These are phyloP conservation scores for Dasyurus viverrinus DNA, from an alignment of 2,113 vertebrate species.

Conservation along the genomic window DNA sequence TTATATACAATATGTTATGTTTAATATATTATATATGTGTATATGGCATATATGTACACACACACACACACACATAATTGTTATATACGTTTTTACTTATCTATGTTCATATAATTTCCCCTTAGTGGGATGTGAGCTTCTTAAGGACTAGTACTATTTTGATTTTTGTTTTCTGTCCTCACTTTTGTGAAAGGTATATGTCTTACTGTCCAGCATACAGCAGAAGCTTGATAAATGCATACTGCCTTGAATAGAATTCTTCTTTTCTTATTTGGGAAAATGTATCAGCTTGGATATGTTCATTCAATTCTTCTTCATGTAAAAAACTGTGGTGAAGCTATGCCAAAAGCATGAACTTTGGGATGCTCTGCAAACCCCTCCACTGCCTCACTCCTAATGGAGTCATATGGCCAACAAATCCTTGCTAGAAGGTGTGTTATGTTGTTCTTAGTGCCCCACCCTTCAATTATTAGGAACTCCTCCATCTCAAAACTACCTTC, in stretches of 20 bases:
- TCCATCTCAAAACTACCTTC: neutral
- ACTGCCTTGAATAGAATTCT: neutral
- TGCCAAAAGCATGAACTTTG: neutral
- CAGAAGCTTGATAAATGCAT: neutral
- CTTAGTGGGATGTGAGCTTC: neutral
- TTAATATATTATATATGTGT: too few relatives aligned
- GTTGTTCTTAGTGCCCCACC: neutral
- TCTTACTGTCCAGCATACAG: neutral
- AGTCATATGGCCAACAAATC: neutral
- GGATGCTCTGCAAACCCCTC: neutral
- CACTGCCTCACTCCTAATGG: neutral
- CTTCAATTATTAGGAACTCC: neutral
- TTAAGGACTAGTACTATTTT: neutral
- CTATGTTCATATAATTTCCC: neutral
- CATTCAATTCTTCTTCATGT: neutral
- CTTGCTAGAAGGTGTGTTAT: neutral
- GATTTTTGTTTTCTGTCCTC: neutral
- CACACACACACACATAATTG: neutral
- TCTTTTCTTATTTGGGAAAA: neutral
- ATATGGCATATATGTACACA: neutral
- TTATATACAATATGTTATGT: too few relatives aligned
- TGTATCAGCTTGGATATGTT: neutral
- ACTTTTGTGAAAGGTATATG: too few relatives aligned
- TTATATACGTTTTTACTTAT: neutral
- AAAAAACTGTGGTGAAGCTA: neutral